A percentile compares a stretch with the other conserved stretches of the same genome.
These are phyloP conservation scores for Pogoniulus pusillus DNA, from an alignment of 2,797 vertebrate genomes.

Conservation along the genomic window DNA sequence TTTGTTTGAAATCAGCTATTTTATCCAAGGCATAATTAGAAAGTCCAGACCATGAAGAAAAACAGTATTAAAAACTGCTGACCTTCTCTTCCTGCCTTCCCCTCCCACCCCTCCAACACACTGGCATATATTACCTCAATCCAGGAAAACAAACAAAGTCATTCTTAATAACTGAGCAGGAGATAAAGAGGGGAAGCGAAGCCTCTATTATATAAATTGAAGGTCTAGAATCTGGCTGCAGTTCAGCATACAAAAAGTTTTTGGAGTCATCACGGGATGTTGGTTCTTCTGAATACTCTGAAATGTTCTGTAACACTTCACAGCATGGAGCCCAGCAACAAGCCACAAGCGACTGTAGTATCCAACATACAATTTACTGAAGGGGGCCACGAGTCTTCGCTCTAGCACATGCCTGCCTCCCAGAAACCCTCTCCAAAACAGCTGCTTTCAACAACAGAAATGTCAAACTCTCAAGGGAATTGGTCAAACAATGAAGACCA, in stretches of 20 bases:
- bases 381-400: neutral
- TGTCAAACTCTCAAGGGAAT: neutral
- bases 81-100: neutral
- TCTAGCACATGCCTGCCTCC: neutral
- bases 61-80: neutral
- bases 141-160: neutral
- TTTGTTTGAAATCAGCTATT: neutral
- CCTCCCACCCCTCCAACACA: neutral
- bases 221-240: neutral
- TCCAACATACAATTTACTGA: neutral
- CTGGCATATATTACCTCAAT: neutral
- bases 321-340: neutral
- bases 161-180: neutral
- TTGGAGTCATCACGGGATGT: accelerated
- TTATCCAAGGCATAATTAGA: slow-evolving; percentile 31
- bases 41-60: neutral
- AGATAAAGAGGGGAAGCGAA: neutral
- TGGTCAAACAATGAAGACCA: no score
- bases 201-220: neutral
- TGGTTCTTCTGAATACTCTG: neutral
- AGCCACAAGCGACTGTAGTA: neutral
- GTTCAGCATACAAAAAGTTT: neutral
- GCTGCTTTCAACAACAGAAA: neutral
- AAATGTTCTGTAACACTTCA: neutral
- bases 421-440: neutral